Evolutionary conservation across 2,797 vertebrate species (phyloP).

Genomic region (Myotis findleyi): DNA sequence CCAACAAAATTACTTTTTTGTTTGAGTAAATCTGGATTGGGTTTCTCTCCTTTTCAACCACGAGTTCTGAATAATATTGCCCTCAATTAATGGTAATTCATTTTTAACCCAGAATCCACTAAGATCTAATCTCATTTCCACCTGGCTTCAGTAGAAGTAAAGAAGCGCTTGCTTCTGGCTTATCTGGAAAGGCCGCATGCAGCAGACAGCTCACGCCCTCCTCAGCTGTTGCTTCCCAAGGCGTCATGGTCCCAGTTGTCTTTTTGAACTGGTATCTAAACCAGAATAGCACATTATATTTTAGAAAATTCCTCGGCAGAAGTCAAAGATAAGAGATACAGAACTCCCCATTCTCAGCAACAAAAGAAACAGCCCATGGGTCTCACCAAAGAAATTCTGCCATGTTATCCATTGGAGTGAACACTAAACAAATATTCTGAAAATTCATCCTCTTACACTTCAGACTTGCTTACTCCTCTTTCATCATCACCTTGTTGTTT

Average conservation of each 20-base stretch:
- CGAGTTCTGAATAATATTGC: background rate
- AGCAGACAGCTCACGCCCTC: background rate
- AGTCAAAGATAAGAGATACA: conserved; percentile 3
- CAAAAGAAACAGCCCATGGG: background rate
- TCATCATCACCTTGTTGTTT: conserved; percentile 59
- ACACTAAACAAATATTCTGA: background rate
- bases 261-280: conserved; percentile 16
- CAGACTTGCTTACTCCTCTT: conserved; percentile 45
- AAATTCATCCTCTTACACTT: conserved; percentile 53
- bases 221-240: background rate
- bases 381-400: background rate
- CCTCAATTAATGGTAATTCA: background rate
- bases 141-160: background rate
- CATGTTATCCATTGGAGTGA: background rate
- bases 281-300: background rate
- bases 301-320: conserved; percentile 25
- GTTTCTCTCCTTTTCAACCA: conserved; percentile 25
- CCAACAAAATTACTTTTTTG: background rate
- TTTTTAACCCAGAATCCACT: background rate
- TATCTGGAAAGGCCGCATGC: background rate
- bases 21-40: background rate
- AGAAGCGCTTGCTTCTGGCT: background rate
- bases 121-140: background rate
- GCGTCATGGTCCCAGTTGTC: background rate
- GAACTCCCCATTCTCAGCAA: background rate